Evolutionary conservation across 2,113 vertebrate genomes (phyloP).

Genomic region (Conger conger): DNA sequence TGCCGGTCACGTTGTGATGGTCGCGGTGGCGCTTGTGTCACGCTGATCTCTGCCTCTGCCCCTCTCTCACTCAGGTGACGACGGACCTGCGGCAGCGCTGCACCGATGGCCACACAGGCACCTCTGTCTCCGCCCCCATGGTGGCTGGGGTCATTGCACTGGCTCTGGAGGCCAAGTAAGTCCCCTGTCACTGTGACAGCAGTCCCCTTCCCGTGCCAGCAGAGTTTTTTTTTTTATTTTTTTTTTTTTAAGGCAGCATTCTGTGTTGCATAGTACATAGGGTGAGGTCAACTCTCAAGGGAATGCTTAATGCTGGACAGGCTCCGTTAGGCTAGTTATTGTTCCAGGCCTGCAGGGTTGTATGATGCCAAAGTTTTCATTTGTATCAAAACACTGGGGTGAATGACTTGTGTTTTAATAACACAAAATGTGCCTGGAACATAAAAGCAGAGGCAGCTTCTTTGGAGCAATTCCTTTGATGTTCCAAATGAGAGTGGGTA

Average conservation of each 20-base stretch:
- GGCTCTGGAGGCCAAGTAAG: slow-evolving; percentile 88
- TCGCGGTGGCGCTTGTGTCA: neutral
- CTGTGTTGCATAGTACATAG: neutral
- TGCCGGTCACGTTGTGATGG: neutral
- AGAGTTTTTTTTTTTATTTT: neutral
- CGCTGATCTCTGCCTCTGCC: neutral
- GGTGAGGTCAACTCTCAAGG: neutral
- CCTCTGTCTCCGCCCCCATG: slow-evolving; percentile 85
- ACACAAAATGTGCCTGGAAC: neutral
- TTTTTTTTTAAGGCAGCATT: neutral
- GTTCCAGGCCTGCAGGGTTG: neutral
- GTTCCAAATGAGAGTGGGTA: neutral
- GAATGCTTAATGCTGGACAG: neutral
- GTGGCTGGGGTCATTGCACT: slow-evolving; percentile 83
- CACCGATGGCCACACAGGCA: slow-evolving; percentile 82
- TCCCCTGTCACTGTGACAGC: neutral
- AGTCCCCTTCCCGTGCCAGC: neutral
- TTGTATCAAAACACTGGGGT: neutral
- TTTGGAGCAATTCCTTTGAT: neutral
- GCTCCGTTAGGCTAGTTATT: neutral
- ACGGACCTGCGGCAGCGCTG: slow-evolving; percentile 81
- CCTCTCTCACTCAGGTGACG: slow-evolving; percentile 71
- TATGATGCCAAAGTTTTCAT: neutral
- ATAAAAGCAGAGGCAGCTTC: neutral
- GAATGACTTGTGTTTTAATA: neutral